Conservation (phyloP, 2,888 invertebrate species). For the Lithophane socia region DNA sequence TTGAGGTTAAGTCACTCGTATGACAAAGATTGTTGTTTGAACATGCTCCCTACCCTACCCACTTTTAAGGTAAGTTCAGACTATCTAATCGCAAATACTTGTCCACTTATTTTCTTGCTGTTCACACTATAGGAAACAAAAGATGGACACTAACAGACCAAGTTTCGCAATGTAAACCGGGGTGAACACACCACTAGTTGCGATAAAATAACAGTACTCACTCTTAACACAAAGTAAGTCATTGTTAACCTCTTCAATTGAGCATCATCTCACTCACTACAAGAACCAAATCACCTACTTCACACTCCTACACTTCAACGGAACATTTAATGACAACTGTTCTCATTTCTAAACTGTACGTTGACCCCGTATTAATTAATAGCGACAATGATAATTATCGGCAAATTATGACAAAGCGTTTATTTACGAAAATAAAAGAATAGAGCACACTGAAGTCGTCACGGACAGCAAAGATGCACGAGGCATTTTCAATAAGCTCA, state of each 20-base stretch:
- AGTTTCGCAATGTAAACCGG: slow-evolving; percentile 20
- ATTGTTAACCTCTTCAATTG: slow-evolving; percentile 74
- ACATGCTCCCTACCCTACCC: slow-evolving; percentile 12
- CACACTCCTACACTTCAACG: slow-evolving; percentile 67
- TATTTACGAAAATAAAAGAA: slow-evolving; percentile 27
- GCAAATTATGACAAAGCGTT: slow-evolving; percentile 46
- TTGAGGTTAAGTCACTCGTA: slow-evolving; percentile 30
- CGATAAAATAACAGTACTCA: slow-evolving; percentile 72
- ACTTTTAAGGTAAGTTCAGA: slow-evolving; percentile 28
- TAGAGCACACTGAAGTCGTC: slow-evolving; percentile 61
- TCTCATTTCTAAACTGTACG: slow-evolving; percentile 69
- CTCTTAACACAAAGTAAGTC: slow-evolving; percentile 81
- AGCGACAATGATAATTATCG: slow-evolving; percentile 57
- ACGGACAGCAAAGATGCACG: slow-evolving; percentile 71
- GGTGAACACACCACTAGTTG: slow-evolving; percentile 24
- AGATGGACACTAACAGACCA: slow-evolving; percentile 12
- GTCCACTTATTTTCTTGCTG: slow-evolving; percentile 12
- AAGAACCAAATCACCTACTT: slow-evolving; percentile 63
- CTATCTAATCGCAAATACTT: slow-evolving; percentile 5
- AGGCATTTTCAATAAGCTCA: slow-evolving; percentile 82
- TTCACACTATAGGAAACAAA: slow-evolving; percentile 27
- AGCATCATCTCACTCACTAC: slow-evolving; percentile 64
- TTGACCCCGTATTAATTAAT: slow-evolving; percentile 73
- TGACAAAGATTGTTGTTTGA: slow-evolving; percentile 26
- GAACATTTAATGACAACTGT: slow-evolving; percentile 65